Percentiles rank a stretch among this genome's conserved stretches.
Evolutionary conservation across 2,797 vertebrate species (phyloP).

Genomic region (Brachyalestes nurse): DNA sequence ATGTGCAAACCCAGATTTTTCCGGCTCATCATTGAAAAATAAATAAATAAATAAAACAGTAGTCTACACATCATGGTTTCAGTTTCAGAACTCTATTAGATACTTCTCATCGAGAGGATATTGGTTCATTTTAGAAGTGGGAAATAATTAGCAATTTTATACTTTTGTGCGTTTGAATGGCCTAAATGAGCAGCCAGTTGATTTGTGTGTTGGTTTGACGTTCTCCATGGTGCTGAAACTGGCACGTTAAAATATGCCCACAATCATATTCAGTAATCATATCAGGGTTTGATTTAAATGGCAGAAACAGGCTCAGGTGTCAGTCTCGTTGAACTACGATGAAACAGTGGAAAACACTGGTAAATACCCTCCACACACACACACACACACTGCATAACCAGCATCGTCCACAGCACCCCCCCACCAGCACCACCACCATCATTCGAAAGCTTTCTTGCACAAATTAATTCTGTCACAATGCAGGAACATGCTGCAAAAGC

Average conservation of each 20-base stretch:
- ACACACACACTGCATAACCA: background rate
- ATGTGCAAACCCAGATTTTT: no score
- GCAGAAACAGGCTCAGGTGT: background rate
- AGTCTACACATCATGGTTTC: no score
- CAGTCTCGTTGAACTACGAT: background rate
- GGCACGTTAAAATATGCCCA: background rate
- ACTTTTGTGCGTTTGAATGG: background rate
- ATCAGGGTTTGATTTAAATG: background rate
- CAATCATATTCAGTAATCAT: background rate
- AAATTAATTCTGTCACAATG: conserved; percentile 51
- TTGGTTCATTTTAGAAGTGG: background rate
- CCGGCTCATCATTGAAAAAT: no score
- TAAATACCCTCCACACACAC: background rate
- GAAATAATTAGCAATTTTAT: background rate
- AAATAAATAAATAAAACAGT: no score
- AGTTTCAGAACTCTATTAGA: background rate
- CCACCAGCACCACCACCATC: conserved; percentile 28
- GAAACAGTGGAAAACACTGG: background rate
- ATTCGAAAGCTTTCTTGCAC: conserved; percentile 49
- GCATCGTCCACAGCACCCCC: background rate
- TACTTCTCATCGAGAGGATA: no score
- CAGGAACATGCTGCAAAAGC: conserved; percentile 29
- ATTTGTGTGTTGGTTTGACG: conserved; percentile 4
- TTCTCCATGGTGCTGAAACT: background rate
- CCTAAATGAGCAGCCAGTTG: background rate